Evolutionary conservation across 2,797 vertebrate species (phyloP).

Genomic region (Philypnodon macrostomus): DNA sequence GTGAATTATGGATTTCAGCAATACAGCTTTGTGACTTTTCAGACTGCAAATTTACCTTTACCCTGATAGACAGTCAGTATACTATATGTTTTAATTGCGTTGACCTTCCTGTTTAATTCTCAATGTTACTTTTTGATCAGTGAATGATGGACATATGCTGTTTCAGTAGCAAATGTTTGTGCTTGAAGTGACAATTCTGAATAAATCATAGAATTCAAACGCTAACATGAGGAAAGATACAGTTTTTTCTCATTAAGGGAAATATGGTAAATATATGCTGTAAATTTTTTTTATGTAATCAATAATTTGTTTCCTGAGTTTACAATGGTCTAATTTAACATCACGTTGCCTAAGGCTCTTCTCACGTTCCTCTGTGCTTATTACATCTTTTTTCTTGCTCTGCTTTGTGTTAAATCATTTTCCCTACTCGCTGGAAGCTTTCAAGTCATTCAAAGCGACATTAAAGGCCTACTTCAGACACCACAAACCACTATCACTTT

Average conservation of each 20-base stretch:
- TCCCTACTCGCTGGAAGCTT: constrained; percentile 7
- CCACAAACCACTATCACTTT: constrained; percentile 17
- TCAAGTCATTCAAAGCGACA: constrained; percentile 28
- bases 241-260: too few species aligned
- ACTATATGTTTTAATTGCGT: constrained; percentile 31
- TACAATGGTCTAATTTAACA: background rate
- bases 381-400: constrained; percentile 2
- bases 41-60: constrained; percentile 4
- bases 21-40: background rate
- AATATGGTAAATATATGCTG: too few species aligned
- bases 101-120: constrained; percentile 44
- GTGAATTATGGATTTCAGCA: constrained; percentile 13
- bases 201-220: too few species aligned
- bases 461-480: constrained; percentile 27
- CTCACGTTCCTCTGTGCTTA: background rate
- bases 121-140: constrained; percentile 37
- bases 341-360: background rate
- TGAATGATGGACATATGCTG: constrained; percentile 10
- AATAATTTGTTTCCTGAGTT: too few species aligned
- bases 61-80: too few species aligned
- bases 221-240: too few species aligned
- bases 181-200: too few species aligned
- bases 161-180: too few species aligned
- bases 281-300: too few species aligned
- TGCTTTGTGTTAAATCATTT: constrained; percentile 19